phyloP scores from a whole-genome alignment of 2,797 vertebrate species.

The Emys orbicularis region DNA sequence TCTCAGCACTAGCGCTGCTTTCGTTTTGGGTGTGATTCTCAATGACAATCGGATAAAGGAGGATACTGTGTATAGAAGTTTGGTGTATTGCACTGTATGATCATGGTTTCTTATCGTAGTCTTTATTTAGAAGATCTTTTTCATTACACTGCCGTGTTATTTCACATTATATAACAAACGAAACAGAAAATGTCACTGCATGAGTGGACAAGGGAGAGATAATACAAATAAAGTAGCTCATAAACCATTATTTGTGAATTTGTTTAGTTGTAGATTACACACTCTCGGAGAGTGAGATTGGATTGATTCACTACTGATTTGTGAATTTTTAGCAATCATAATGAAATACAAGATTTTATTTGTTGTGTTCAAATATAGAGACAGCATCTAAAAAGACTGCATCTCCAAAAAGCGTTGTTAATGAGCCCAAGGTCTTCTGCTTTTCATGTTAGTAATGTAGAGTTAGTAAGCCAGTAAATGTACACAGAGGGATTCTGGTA shows the following conservation, averaged over 20 bases:
- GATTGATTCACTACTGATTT: background rate
- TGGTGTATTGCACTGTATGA: background rate
- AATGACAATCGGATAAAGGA: background rate
- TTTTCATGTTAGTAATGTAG: background rate
- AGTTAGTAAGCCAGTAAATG: background rate
- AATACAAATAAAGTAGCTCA: background rate
- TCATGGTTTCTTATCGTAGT: background rate
- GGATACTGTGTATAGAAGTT: background rate
- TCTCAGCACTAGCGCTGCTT: background rate
- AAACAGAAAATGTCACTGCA: background rate
- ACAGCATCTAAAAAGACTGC: background rate
- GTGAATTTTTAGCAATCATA: background rate
- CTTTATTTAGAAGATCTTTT: background rate
- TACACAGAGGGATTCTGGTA: background rate
- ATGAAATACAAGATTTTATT: background rate
- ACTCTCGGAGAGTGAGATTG: background rate
- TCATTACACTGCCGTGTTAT: background rate
- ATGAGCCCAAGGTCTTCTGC: background rate
- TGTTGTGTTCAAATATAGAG: background rate
- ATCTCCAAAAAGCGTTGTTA: background rate
- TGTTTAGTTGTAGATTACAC: background rate
- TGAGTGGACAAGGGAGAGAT: background rate
- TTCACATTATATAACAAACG: background rate
- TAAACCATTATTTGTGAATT: background rate
- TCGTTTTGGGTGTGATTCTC: background rate